A percentile compares a stretch with the other conserved stretches of the same genome.
Conservation (phyloP, 2,113 vertebrate genomes). For the Pristiophorus japonicus region DNA sequence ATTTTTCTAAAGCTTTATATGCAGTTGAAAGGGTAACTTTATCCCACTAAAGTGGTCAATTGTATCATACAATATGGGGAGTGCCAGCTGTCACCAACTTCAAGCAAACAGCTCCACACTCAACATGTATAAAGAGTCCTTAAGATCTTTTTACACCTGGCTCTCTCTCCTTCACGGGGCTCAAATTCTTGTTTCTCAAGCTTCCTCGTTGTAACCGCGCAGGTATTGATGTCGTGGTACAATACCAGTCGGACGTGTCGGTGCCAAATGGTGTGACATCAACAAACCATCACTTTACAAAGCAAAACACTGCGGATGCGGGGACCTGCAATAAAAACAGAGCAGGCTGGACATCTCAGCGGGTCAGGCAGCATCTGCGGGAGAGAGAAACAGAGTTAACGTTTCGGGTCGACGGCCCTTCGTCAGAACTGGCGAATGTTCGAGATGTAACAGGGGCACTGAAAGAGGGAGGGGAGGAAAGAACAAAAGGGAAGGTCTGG, state of each 20-base stretch:
- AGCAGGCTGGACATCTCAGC: no score
- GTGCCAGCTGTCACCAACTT: not conserved
- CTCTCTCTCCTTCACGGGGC: not conserved
- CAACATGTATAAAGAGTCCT: not conserved
- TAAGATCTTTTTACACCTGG: not conserved
- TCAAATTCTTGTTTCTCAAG: not conserved
- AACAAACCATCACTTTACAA: not conserved
- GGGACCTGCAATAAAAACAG: no score
- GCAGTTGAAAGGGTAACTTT: not conserved
- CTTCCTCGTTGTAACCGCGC: not conserved
- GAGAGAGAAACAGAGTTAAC: no score
- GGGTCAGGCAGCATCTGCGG: no score
- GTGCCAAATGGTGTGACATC: not conserved
- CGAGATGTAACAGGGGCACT: no score
- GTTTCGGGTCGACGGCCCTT: no score
- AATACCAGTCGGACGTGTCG: not conserved
- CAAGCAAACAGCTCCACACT: not conserved
- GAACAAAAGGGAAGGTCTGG: no score
- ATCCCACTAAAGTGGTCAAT: not conserved
- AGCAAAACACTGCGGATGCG: no score
- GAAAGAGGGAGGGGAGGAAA: no score
- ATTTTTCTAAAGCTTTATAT: not conserved
- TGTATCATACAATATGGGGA: not conserved
- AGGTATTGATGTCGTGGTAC: not conserved
- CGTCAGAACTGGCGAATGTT: no score